Base-by-base conservation (phyloP, 1,140 invertebrate genomes). In the Thereuonema tuberculata region DNA sequence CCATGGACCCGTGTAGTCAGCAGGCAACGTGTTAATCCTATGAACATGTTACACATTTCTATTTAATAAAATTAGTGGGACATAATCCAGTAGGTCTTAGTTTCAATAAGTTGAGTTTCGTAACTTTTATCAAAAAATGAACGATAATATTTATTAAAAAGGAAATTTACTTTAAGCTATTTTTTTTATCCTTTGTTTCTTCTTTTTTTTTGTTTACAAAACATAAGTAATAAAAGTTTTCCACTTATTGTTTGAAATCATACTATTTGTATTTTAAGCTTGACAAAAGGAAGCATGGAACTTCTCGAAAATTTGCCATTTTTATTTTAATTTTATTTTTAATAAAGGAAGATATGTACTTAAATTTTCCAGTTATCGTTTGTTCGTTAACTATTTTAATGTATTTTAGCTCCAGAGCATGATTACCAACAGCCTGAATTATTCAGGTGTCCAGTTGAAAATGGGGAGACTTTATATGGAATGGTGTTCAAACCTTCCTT, bases 401-500 rank as follows among this genome's bases (percentile, higher is more conserved):
- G 63, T 14, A 62, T 57, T 61, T 29, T 66, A 50, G 75, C 76
- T 52, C 72, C 79, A 1, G 78, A 83, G 58, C 74, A 74, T 21
- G 76, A 79, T 43, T 74, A 83, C 61, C 80, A 81, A 62, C 79
- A 77, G 46, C 89, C 88, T 2, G 81, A 87, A 71, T 77, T 90
- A 60, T 89, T 84, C 69, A 81, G 80, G 3, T 82, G 84, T 64
- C 78, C 81, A 66, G 80, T 87, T 59, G 79, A 78, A 61, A 82
- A 81, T 15, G 89, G 86, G 26, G 82, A 86, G 58, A 78, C 81
- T 1, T 70, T 93, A 43, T 92, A 93, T 72, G 90, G 90, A 2
- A 91, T 96, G 84, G 83, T 96, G 54, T 95, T 94, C 73, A 85
- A 89, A 65, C 92, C 92, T 0, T 82, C 85, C 66, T 84, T 85